Evolutionary conservation across 2,888 invertebrate species (phyloP).

Genomic region (Dysmachus trigonus): DNA sequence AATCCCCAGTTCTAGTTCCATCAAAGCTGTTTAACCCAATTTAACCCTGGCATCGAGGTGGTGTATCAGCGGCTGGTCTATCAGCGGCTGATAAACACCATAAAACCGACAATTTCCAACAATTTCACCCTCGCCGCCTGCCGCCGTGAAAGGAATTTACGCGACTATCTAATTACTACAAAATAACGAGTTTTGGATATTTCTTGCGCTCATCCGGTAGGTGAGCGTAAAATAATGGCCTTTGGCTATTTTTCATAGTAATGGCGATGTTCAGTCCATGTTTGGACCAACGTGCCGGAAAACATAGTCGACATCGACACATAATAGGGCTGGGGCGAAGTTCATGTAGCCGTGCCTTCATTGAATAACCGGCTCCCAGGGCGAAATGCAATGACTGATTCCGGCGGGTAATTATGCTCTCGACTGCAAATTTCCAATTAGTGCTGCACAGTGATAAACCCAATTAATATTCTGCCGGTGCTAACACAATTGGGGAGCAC

Average conservation of each 20-base stretch:
- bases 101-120: not conserved
- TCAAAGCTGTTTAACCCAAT: too few relatives aligned
- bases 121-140: not conserved
- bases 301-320: not conserved
- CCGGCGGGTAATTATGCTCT: constrained; percentile 36
- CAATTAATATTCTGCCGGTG: constrained; percentile 48
- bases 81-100: not conserved
- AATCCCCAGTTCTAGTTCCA: too few relatives aligned
- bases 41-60: not conserved
- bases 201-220: not conserved
- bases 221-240: not conserved
- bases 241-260: constrained; percentile 3
- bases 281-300: not conserved
- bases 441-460: constrained; percentile 30
- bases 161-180: not conserved
- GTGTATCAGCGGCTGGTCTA: not conserved
- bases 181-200: constrained; percentile 25
- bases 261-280: not conserved
- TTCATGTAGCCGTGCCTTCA: not conserved
- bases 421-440: constrained; percentile 41
- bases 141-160: not conserved
- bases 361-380: not conserved
- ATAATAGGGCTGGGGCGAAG: not conserved
- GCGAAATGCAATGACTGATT: constrained; percentile 34
- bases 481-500: constrained; percentile 36